phyloP scores from a whole-genome alignment of 2,888 invertebrate species.

The Tipula unca region DNA sequence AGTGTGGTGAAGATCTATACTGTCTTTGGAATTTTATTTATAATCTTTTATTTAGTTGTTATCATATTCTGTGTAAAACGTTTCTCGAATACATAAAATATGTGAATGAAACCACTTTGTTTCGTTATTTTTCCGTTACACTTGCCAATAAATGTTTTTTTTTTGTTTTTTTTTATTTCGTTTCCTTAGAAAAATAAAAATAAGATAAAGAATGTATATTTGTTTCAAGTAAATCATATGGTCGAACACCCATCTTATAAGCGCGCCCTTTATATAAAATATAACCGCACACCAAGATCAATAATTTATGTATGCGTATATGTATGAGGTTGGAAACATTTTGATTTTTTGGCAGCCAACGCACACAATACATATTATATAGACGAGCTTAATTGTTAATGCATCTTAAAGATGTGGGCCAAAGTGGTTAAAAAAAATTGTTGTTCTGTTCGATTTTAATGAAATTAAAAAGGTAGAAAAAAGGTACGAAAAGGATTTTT shows the following conservation, averaged over 20 bases:
- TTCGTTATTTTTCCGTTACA: constrained; percentile 8
- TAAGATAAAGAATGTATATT: neutral
- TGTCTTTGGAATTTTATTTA: neutral
- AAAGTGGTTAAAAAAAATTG: neutral
- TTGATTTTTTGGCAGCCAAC: neutral
- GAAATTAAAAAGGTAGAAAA: neutral
- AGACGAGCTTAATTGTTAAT: neutral
- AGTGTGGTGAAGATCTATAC: neutral
- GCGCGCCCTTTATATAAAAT: neutral
- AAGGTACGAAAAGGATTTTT: neutral
- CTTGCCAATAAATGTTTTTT: neutral
- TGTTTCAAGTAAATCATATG: neutral
- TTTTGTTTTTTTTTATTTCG: neutral
- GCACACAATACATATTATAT: neutral
- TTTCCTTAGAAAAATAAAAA: neutral
- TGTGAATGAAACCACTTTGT: neutral
- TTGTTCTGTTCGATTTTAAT: neutral
- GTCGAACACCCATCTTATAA: neutral
- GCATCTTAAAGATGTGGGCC: neutral
- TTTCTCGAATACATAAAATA: neutral
- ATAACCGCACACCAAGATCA: neutral
- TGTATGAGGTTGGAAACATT: no score
- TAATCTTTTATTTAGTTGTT: neutral
- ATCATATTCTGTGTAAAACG: neutral
- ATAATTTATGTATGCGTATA: neutral